Percentiles rank a stretch among this genome's conserved stretches.
These are phyloP conservation scores for Myotis brandtii DNA, from an alignment of 2,113 vertebrate genomes.

Conservation along the genomic window DNA sequence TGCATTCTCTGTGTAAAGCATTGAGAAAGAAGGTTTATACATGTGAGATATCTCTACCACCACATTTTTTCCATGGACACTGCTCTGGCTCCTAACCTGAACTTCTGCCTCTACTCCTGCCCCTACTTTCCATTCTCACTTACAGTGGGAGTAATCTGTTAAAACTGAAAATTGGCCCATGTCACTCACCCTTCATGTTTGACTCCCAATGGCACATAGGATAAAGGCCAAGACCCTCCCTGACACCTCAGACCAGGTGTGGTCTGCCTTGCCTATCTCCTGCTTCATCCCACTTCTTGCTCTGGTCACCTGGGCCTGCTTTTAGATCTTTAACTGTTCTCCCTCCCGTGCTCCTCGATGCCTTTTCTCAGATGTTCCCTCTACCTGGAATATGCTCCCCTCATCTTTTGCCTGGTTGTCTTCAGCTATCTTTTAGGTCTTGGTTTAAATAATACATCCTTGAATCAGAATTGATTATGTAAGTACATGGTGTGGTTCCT, in stretches of 20 bases:
- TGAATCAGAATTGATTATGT: neutral
- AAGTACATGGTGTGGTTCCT: neutral
- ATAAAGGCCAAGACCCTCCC: neutral
- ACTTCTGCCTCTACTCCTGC: neutral
- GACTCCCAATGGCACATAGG: neutral
- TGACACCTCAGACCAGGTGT: too few relatives aligned
- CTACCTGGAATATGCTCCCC: neutral
- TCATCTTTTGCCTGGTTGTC: neutral
- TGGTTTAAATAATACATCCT: neutral
- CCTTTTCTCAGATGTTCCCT: neutral
- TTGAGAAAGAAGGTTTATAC: neutral
- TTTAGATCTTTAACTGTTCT: neutral
- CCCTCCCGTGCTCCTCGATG: neutral
- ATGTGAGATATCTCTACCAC: neutral
- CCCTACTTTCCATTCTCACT: neutral
- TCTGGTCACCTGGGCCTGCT: neutral
- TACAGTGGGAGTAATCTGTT: neutral
- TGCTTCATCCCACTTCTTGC: neutral
- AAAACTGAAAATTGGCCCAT: neutral
- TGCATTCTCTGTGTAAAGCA: neutral
- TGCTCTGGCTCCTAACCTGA: neutral
- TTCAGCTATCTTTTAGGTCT: constrained; percentile 19
- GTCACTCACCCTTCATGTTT: neutral
- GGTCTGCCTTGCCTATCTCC: neutral
- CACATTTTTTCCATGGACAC: neutral